Evolutionary conservation across 1,140 invertebrate species (phyloP), one percentile per base, ranked within the genome.

Genomic region (Antheraea mylitta): DNA sequence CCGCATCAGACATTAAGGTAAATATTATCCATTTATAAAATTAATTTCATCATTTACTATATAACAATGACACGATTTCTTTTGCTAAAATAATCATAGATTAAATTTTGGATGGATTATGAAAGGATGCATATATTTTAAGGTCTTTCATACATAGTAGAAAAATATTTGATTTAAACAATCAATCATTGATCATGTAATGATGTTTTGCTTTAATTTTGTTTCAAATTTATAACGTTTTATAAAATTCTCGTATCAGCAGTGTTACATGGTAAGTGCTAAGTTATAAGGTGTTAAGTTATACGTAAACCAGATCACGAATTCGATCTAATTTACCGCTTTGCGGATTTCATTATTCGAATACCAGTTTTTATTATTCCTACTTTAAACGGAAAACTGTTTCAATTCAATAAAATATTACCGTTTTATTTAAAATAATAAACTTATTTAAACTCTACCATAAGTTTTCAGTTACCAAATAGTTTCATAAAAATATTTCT

Each of bases 1-100:
- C 81, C 67, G 80, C 75, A 72, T 70, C 81, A 59, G 80, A 85
- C 53, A 72, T 80, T 69, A 87, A 89, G 86, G 88, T 90, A 87
- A 74, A 69, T 72, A 82, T 71, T 69, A 18, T 30, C 3, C 22
- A 13, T 61, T 60, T 60, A 6, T 60, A 19, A 60, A 22, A 30
- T 30, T 30, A 30, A 30, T 30, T 30, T 30, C 22, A 30, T 30
- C 7, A 42, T 42, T 42, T 42, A 42, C 7, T 42, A 4, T 30
- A 30, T 30, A 4, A 30, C 22, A 30, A 30, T 30, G 22, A 4
- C 22, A 30, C 4, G 22, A 30, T 30, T 30, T 2, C 38, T 42
- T 4, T 42, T 42, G 38, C 7, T 42, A 42, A 42, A 42, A 42
- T 10, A 10, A 42, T 42, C 38, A 4, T 42, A 42, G 11, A 42